These are phyloP conservation scores for Caracal caracal DNA, from an alignment of 2,113 vertebrate species.

Conservation along the genomic window DNA sequence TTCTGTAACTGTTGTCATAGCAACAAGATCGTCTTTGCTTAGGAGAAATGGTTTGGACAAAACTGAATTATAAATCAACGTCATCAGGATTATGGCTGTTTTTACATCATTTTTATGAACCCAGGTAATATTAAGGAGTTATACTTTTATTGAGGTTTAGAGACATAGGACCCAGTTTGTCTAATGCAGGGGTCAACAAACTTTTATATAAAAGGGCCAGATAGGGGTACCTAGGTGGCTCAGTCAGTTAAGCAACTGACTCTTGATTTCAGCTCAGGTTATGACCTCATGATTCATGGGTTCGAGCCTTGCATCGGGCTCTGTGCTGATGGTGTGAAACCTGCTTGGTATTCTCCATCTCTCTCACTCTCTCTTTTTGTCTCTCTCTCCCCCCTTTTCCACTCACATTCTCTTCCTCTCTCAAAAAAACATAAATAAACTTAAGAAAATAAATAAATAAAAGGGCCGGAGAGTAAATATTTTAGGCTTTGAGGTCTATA, in stretches of 20 bases:
- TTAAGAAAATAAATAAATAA: background rate
- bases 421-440: too few species aligned
- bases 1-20: constrained; percentile 77
- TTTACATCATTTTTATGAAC: background rate
- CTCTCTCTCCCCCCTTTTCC: too few species aligned
- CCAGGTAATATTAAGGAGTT: background rate
- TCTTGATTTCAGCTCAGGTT: too few species aligned
- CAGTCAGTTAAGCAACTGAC: too few species aligned
- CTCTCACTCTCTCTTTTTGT: too few species aligned
- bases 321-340: too few species aligned
- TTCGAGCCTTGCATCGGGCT: too few species aligned
- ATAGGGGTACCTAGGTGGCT: too few species aligned
- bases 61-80: constrained; percentile 47
- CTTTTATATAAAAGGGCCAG: background rate
- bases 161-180: background rate
- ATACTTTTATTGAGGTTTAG: background rate
- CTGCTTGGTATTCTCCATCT: too few species aligned
- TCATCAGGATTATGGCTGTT: background rate
- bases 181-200: background rate
- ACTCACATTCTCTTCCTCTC: too few species aligned
- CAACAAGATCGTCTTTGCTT: constrained; percentile 67
- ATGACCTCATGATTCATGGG: too few species aligned
- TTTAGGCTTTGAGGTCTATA: background rate
- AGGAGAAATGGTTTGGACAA: constrained; percentile 55
- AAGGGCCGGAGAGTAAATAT: background rate